Evolutionary conservation across 2,888 invertebrate genomes (phyloP), one percentile per base, ranked within the genome.

Genomic region (Mesorhabditis belari): DNA sequence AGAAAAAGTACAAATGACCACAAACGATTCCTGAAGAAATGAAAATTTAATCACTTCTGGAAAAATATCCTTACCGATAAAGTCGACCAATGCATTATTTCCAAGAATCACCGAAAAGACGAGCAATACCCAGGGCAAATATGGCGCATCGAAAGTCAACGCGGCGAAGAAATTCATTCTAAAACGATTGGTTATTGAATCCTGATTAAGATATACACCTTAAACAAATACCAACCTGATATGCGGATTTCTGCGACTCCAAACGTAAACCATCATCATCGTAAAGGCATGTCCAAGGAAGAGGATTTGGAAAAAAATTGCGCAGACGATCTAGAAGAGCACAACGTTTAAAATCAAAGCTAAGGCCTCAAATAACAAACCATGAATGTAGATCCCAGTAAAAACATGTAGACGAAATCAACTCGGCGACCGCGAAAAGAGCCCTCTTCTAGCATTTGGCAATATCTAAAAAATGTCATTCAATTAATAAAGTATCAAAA

Each of bases 1-100:
- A 86, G 82, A 93, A 96, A 83, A 92, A 98, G 84, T 98, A 98
- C 77, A 92, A 88, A 83, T 98, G 96, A 5, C 96, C 96, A 61
- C 95, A 92, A 49, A 90, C 92, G 86, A 98, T 98, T 52, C 85
- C 85, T 85, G 71, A 23, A 76, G 64, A n/a, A n/a, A n/a, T n/a
- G n/a, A n/a, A n/a, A n/a, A n/a, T n/a, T n/a, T n/a, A 9, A n/a
- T 35, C 44, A 9, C n/a, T 9, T 35, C n/a, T 35, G 44, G n/a
- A 35, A 35, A 9, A 35, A 35, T 35, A n/a, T n/a, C n/a, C n/a
- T n/a, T n/a, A n/a, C n/a, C n/a, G 44, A 35, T 35, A 35, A 35
- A 35, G n/a, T n/a, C 44, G n/a, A 35, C 44, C 44, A 35, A 35
- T 35, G 44, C 44, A 9, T 9, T 35, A 35, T 35, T 35, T n/a